Base-by-base conservation (phyloP, 1,140 invertebrate species). In the Vollenhovia emeryi region DNA sequence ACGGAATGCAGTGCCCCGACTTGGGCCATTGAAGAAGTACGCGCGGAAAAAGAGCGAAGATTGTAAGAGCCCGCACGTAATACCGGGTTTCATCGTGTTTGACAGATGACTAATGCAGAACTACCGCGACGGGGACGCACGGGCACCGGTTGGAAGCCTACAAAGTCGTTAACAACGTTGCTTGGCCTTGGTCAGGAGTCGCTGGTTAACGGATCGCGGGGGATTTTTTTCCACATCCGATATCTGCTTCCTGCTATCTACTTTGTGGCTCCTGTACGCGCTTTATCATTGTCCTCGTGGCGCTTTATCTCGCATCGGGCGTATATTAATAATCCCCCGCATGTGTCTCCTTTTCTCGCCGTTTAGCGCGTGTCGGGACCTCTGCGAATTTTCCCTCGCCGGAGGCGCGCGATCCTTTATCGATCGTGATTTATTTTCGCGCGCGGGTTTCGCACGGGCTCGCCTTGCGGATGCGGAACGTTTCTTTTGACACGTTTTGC, bases 51-150 rank as follows among this genome's bases (percentile, higher is more conserved):
- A 55, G 48, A 50, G 36, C 15, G 30, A 84, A n/a, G 13, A 62
- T 27, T n/a, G 36, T 62, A 50, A 59, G 78, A 57, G 48, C 7
- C 84, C 69, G 75, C 75, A 36, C 88, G 88, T 89, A 89, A 89
- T 64, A 89, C 80, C 62, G 88, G 80, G 74, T 89, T 89, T 89
- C 87, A 89, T 89, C 85, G 88, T 80, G 73, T 89, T 89, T 89
- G 88, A 89, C 80, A 86, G 88, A 89, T 89, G 87, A 89, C 88
- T 89, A 89, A 89, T 89, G 88, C 57, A 55, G 80, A 84, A 87
- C 73, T 69, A 45, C 30, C 33, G 85, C 74, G 60, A 64, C 69
- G n/a, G 48, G 21, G 21, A 36, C 52, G 30, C 13, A 66, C 33
- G 48, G 60, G 66, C 73, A 89, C 50, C 78, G 73, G 78, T 74